Conservation (phyloP, 2,888 invertebrate genomes). For the Cremastinae sp. region DNA sequence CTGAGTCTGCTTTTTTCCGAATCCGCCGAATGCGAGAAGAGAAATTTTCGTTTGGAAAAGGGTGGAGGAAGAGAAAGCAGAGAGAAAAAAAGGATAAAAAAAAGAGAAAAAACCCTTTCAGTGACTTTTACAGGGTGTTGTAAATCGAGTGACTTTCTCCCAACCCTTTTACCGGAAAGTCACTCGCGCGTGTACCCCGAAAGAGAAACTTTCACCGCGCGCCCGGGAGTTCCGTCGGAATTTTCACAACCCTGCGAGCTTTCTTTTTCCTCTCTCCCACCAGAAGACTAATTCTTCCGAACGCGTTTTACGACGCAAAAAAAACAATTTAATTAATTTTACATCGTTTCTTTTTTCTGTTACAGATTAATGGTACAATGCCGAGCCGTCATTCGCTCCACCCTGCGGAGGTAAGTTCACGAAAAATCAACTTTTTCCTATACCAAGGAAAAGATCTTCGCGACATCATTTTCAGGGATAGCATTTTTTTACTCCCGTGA, state of each 20-base stretch:
- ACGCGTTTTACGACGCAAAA: slow-evolving; percentile 7
- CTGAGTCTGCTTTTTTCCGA: slow-evolving; percentile 6
- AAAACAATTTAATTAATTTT: slow-evolving; percentile 24
- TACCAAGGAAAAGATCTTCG: background rate
- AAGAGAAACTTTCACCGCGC: slow-evolving; percentile 66
- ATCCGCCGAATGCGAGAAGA: slow-evolving; percentile 17
- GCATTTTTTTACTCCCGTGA: slow-evolving; percentile 14
- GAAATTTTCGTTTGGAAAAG: slow-evolving; percentile 49
- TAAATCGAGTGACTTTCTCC: slow-evolving; percentile 78
- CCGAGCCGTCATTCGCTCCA: slow-evolving; percentile 67
- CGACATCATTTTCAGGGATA: slow-evolving; percentile 11
- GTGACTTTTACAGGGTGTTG: slow-evolving; percentile 74
- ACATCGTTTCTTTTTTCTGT: slow-evolving; percentile 53
- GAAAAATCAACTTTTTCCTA: slow-evolving; percentile 27
- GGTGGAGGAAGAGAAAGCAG: slow-evolving; percentile 20
- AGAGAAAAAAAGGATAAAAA: slow-evolving; percentile 30
- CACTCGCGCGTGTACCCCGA: slow-evolving; percentile 58
- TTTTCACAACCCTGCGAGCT: slow-evolving; percentile 5
- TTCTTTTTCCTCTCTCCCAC: slow-evolving; percentile 20
- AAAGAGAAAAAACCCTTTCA: slow-evolving; percentile 67
- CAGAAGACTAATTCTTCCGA: slow-evolving; percentile 21
- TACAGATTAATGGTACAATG: slow-evolving; percentile 72
- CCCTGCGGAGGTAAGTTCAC: slow-evolving; percentile 70
- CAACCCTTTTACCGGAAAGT: slow-evolving; percentile 75
- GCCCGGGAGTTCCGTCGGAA: slow-evolving; percentile 32